These are phyloP conservation scores for Gypaetus barbatus DNA, from an alignment of 2,797 vertebrate genomes.

Conservation along the genomic window DNA sequence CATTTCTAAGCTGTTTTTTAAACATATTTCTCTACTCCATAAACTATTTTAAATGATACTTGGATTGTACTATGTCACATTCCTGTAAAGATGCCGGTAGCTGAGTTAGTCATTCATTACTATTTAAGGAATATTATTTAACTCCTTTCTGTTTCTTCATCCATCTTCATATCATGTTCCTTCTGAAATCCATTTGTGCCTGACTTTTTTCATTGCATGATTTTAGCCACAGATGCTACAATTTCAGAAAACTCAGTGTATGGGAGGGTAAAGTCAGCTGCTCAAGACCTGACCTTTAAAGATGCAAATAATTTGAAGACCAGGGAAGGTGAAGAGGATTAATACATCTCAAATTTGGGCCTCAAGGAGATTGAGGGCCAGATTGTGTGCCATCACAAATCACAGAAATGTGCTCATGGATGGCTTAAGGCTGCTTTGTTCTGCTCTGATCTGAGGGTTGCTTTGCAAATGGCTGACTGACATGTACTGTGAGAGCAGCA, in stretches of 20 bases:
- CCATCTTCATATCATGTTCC: background rate
- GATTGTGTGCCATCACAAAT: background rate
- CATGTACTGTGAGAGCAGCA: background rate
- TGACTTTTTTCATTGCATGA: background rate
- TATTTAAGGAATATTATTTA: background rate
- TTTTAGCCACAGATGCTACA: background rate
- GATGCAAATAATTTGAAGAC: background rate
- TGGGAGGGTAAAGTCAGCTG: background rate
- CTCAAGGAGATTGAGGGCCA: background rate
- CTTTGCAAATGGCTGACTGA: background rate
- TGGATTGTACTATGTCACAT: constrained; percentile 17
- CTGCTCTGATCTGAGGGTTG: background rate
- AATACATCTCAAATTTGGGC: background rate
- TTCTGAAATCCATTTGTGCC: background rate
- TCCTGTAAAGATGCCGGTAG: background rate
- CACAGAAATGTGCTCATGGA: background rate
- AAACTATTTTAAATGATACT: background rate
- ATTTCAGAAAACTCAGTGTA: background rate
- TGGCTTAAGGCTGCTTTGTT: background rate
- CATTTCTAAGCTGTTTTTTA: background rate
- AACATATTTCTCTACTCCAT: background rate
- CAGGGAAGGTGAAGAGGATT: background rate
- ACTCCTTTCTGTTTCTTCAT: background rate
- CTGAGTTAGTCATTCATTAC: background rate
- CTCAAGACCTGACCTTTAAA: background rate